phyloP scores from a whole-genome alignment of 1,140 invertebrate species.

The Drosophila murphyi region DNA sequence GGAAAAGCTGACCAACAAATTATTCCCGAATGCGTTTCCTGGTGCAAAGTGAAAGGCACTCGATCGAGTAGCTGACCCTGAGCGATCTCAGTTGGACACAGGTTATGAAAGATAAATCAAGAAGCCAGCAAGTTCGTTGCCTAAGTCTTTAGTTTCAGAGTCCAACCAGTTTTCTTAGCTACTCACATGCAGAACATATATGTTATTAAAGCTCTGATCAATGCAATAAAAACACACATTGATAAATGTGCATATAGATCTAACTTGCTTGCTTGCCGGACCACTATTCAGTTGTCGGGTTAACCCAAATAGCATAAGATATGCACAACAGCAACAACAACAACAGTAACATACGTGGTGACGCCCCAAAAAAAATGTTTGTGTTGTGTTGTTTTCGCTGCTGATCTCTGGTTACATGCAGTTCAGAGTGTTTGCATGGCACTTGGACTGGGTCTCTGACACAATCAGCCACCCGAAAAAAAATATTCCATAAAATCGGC shows the following conservation, averaged over 20 bases:
- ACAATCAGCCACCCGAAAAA: conserved; percentile 42
- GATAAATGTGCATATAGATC: conserved; percentile 53
- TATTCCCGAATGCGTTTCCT: conserved; percentile 49
- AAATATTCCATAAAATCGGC: not conserved
- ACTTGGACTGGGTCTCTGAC: conserved; percentile 51
- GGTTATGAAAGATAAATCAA: conserved; percentile 64
- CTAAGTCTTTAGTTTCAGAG: conserved; percentile 55
- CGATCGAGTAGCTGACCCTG: conserved; percentile 43
- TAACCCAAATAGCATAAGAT: conserved; percentile 66
- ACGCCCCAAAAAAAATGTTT: conserved; percentile 35
- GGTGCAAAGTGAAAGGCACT: conserved; percentile 30
- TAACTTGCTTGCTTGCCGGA: conserved; percentile 46
- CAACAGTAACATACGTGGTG: conserved; percentile 27
- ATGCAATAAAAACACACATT: conserved; percentile 16
- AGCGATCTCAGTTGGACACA: conserved; percentile 16
- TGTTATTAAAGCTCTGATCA: conserved; percentile 18
- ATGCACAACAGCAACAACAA: conserved; percentile 42
- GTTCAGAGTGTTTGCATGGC: conserved; percentile 51
- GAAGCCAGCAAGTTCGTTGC: conserved; percentile 62
- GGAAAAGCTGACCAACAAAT: conserved; percentile 11
- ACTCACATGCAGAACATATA: conserved; percentile 21
- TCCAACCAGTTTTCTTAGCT: conserved; percentile 30
- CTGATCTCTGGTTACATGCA: conserved; percentile 39
- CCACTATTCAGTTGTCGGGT: conserved; percentile 68
- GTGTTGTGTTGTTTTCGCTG: conserved; percentile 2